These are phyloP conservation scores for Telenomus remus DNA, from an alignment of 1,140 invertebrate genomes.

Conservation along the genomic window DNA sequence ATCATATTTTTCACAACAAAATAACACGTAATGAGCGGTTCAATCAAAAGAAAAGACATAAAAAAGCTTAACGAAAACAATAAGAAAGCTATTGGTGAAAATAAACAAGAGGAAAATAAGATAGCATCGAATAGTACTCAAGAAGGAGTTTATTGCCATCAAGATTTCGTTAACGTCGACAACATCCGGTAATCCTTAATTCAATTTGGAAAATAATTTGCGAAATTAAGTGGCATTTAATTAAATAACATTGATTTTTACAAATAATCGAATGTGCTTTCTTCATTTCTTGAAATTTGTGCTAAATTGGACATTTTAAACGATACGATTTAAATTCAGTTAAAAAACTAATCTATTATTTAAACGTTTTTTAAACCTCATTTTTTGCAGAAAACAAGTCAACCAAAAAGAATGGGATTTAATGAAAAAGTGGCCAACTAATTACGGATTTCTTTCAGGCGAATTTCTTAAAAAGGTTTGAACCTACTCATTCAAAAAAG, in stretches of 20 bases:
- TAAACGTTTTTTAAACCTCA: not conserved
- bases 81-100: conserved; percentile 21
- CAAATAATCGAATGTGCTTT: too few relatives aligned
- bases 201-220: too few relatives aligned
- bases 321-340: too few relatives aligned
- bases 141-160: conserved; percentile 8
- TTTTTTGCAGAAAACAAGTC: conserved; percentile 63
- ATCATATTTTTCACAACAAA: too few relatives aligned
- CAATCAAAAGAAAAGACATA: conserved; percentile 20
- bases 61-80: conserved; percentile 11
- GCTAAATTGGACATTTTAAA: too few relatives aligned
- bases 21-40: conserved; percentile 22
- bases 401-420: conserved; percentile 60
- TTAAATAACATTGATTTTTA: too few relatives aligned
- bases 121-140: not conserved
- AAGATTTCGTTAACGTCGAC: conserved; percentile 34
- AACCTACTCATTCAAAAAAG: conserved; percentile 12
- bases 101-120: conserved; percentile 14
- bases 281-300: too few relatives aligned
- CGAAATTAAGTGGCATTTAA: too few relatives aligned
- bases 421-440: conserved; percentile 58
- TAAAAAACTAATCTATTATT: too few relatives aligned
- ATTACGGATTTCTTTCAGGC: conserved; percentile 62
- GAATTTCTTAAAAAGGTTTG: conserved; percentile 64
- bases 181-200: conserved; percentile 30